Evolutionary conservation across 2,888 invertebrate species (phyloP).

Genomic region (Cataglyphis albicans): DNA sequence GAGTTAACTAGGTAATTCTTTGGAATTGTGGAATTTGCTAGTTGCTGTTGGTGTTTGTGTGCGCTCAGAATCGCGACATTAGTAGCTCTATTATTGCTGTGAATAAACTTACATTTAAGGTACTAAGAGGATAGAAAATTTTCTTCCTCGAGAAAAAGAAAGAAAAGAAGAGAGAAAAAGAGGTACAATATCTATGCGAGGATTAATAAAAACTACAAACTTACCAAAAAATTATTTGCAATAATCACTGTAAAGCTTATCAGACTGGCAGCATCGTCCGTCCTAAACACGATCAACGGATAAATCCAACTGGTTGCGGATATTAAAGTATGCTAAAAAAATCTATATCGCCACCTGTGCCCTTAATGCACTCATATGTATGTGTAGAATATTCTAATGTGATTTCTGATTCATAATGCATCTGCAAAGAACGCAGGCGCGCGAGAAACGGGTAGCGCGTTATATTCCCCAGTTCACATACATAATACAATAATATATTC

Average conservation of each 20-base stretch:
- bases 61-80: neutral
- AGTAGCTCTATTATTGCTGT: neutral
- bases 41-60: neutral
- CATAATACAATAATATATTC: constrained; percentile 40
- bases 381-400: constrained; percentile 79
- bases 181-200: neutral
- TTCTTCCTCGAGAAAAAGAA: neutral
- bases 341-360: constrained; percentile 80
- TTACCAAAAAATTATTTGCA: neutral
- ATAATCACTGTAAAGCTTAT: neutral
- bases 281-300: constrained; percentile 73
- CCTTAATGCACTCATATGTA: constrained; percentile 81
- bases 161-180: neutral
- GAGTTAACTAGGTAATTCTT: constrained; percentile 44
- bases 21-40: neutral
- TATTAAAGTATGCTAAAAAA: constrained; percentile 82
- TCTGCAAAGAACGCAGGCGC: constrained; percentile 57
- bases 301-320: constrained; percentile 78
- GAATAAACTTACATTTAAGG: constrained; percentile 9
- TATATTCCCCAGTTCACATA: constrained; percentile 49
- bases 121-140: neutral
- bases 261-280: constrained; percentile 12
- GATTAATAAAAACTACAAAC: neutral
- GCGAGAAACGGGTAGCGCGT: constrained; percentile 58
- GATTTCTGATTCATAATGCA: constrained; percentile 81